A percentile compares a stretch with the other conserved stretches of the same genome.
These are phyloP conservation scores for Pachycephus smyrnensis DNA, from an alignment of 2,888 invertebrate genomes.

Conservation along the genomic window DNA sequence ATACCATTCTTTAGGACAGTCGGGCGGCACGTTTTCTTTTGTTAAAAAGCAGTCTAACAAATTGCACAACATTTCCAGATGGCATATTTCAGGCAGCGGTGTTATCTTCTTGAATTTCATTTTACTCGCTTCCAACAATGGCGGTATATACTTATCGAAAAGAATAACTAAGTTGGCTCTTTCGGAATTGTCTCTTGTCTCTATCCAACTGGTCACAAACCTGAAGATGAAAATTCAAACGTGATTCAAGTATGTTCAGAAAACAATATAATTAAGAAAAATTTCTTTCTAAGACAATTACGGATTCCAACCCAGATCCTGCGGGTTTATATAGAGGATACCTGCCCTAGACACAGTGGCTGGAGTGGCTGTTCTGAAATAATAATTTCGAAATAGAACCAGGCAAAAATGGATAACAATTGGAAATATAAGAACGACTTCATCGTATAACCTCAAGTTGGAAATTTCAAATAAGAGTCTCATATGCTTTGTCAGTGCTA, in stretches of 20 bases:
- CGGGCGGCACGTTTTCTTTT: conserved; percentile 82
- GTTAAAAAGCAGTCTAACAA: conserved; percentile 88
- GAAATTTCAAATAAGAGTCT: conserved; percentile 94
- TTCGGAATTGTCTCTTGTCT: conserved; percentile 79
- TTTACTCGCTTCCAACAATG: conserved; percentile 80
- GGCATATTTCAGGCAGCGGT: conserved; percentile 90
- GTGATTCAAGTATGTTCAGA: background rate
- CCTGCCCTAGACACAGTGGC: conserved; percentile 96
- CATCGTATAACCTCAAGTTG: conserved; percentile 69
- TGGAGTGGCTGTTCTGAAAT: conserved; percentile 86
- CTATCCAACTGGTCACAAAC: conserved; percentile 92
- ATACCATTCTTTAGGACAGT: conserved; percentile 92
- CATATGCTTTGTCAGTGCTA: conserved; percentile 90
- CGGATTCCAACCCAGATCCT: conserved; percentile 96
- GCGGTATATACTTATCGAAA: conserved; percentile 94
- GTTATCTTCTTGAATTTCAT: conserved; percentile 89
- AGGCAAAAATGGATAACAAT: background rate
- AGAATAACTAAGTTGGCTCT: conserved; percentile 85
- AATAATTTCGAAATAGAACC: background rate
- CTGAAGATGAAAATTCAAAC: conserved; percentile 61
- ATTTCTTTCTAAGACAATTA: conserved; percentile 68
- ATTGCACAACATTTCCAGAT: conserved; percentile 88
- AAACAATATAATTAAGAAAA: background rate
- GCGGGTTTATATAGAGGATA: conserved; percentile 93
- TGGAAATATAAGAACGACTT: background rate